Evolutionary conservation across 2,113 vertebrate genomes (phyloP), one percentile per base, ranked within the genome.

Genomic region (Perognathus longimembris): DNA sequence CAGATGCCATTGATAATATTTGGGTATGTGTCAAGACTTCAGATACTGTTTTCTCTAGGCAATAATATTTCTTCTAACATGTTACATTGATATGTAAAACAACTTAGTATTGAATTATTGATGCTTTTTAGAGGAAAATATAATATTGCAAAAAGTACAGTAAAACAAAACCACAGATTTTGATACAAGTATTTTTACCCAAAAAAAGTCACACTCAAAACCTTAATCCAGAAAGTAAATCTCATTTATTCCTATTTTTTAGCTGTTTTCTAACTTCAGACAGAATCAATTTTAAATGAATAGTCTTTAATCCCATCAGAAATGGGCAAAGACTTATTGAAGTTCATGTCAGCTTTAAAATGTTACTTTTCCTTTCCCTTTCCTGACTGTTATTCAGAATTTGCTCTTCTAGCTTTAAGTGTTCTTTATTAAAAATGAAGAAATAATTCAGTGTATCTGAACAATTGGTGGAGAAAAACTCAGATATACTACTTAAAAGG

Each of bases 31-130:
- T 66, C 70, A 64, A 85, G 17, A 67, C 57, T 90, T 92, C 38
- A 86, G 78, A 91, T 66, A 90, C 32, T 75, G 45, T 88, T 80
- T 91, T 87, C 42, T 79, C 15, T 92, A 28, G 71, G 77, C 40
- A 59, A 71, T 50, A 88, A 87, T 74, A 88, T 5, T 94, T 79
- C 22, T 92, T 93, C 78, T 83, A 88, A 30, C 32, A 69, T 77
- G 22, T 63, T 95, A 91, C 89, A 76, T 66, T 91, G 54, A 69
- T 90, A 0, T 80, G 32, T 91, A 74, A 89, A 95, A 78, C 81
- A 87, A 85, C 80, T 80, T 71, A 89, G 54, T 93, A 12, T 88
- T 79, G 83, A 90, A 30, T 94, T 91, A 93, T 80, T 64, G 28
- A 50, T 90, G 50, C 10, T 81, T 91, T 76, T 85, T 95, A 34